phyloP scores from a whole-genome alignment of 2,888 invertebrate genomes.

The Habrosyne pyritoides region DNA sequence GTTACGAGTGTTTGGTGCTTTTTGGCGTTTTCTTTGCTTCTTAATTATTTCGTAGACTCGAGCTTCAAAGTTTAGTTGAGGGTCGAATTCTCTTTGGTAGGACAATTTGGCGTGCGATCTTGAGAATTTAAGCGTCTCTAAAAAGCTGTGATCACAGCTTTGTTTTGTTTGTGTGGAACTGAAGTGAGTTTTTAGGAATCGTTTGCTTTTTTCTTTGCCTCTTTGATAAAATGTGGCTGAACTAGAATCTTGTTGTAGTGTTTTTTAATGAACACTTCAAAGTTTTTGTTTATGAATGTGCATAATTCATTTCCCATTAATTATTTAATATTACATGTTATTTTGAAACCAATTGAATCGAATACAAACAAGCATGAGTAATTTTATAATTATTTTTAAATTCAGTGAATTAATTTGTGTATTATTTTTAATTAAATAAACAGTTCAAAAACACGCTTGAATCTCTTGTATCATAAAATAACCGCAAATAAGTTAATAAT shows the following conservation, averaged over 20 bases:
- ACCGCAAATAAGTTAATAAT: background rate
- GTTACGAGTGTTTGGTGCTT: constrained; percentile 35
- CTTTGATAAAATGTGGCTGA: background rate
- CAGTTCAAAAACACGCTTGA: too few species aligned
- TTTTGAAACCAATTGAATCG: too few species aligned
- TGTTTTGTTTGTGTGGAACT: background rate
- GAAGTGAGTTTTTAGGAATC: background rate
- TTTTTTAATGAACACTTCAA: background rate
- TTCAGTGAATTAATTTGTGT: too few species aligned
- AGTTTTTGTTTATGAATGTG: too few species aligned
- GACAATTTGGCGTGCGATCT: constrained; percentile 8
- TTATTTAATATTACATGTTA: too few species aligned
- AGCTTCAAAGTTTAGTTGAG: constrained; percentile 31
- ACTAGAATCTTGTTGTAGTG: background rate
- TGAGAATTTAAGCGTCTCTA: background rate
- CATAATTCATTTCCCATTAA: too few species aligned
- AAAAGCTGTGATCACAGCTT: constrained; percentile 1
- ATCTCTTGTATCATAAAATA: background rate
- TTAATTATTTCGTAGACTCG: constrained; percentile 29
- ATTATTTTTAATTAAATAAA: too few species aligned
- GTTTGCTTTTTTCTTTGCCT: background rate
- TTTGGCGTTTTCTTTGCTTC: constrained; percentile 31
- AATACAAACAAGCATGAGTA: too few species aligned
- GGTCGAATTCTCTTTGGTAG: constrained; percentile 1
- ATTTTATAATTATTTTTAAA: too few species aligned